Evolutionary conservation across 2,113 vertebrate genomes (phyloP).

Genomic region (Seriola rivoliana): DNA sequence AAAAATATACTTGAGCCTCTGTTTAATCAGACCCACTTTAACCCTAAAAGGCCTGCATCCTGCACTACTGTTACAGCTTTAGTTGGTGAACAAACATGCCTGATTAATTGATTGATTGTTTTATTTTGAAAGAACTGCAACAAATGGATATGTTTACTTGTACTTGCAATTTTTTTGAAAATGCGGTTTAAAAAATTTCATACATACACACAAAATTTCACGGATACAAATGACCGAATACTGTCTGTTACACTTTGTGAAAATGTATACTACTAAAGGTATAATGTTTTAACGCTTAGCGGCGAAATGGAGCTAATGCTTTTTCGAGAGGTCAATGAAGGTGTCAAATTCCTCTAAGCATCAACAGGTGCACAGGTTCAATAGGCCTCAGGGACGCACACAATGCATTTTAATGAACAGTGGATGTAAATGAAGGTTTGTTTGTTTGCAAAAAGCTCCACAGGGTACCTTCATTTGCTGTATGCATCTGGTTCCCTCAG

Average conservation of each 20-base stretch:
- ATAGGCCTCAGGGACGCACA: neutral
- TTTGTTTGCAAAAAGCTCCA: constrained; percentile 10
- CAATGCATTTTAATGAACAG: neutral
- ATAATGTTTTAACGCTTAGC: neutral
- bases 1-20: neutral
- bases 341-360: neutral
- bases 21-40: neutral
- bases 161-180: neutral
- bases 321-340: neutral
- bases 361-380: neutral
- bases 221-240: neutral
- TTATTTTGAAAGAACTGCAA: neutral
- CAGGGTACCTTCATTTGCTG: constrained; percentile 29
- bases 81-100: neutral
- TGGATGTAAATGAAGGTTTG: neutral
- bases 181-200: no score
- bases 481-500: constrained; percentile 23
- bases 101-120: neutral
- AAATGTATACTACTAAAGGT: neutral
- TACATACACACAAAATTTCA: neutral
- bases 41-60: neutral
- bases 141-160: neutral
- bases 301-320: neutral
- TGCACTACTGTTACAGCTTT: neutral
- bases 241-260: neutral